These are phyloP conservation scores for Micromussa lordhowensis DNA, from an alignment of 92 coral and sea anemone species.

Conservation along the genomic window DNA sequence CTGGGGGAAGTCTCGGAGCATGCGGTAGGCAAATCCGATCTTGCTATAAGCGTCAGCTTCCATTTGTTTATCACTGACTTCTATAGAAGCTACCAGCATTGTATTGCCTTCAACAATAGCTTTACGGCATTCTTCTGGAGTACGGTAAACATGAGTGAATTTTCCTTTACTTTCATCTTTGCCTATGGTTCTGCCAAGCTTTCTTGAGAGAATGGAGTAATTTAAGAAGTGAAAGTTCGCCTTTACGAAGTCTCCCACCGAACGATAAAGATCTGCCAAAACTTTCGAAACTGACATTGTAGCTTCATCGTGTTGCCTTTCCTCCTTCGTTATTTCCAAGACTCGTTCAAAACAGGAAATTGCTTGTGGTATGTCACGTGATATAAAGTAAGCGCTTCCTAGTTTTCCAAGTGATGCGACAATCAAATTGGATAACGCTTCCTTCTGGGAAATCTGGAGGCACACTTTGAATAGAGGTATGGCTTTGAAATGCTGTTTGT, in stretches of 20 bases:
- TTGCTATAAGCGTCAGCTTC: not conserved
- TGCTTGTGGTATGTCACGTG: conserved; percentile 1
- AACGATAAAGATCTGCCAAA: too few relatives aligned
- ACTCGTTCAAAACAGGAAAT: conserved; percentile 5
- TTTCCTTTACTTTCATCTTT: too few relatives aligned
- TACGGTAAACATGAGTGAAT: too few relatives aligned
- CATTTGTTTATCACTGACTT: not conserved
- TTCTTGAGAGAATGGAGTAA: too few relatives aligned
- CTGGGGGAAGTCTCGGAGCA: not conserved
- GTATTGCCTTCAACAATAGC: not conserved
- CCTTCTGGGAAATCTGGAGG: conserved; percentile 7
- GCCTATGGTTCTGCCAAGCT: too few relatives aligned
- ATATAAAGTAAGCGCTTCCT: not conserved
- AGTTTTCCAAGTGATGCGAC: conserved; percentile 12
- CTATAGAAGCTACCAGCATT: too few relatives aligned
- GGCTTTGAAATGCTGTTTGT: conserved; percentile 1
- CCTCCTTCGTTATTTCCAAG: not conserved
- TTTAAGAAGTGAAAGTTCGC: too few relatives aligned
- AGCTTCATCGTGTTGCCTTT: not conserved
- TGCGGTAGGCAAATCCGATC: not conserved
- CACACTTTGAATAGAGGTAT: conserved; percentile 8
- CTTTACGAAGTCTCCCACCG: too few relatives aligned
- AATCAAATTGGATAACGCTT: not conserved
- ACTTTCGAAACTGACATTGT: too few relatives aligned
- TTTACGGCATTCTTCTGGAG: not conserved